Conservation (phyloP, 2,797 vertebrate species). For the Apogon hyalosoma region DNA sequence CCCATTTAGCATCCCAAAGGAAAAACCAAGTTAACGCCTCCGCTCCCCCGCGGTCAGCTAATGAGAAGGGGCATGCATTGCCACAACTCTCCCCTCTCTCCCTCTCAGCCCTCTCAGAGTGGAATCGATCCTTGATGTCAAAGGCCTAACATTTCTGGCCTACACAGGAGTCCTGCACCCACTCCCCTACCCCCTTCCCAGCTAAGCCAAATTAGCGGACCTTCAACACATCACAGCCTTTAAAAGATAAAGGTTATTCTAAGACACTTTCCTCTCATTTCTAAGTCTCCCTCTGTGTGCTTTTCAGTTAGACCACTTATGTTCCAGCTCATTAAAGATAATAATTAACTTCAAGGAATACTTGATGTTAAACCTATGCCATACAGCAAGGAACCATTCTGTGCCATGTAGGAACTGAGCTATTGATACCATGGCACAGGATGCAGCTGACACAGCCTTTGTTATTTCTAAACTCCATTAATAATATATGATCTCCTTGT, state of each 20-base stretch:
- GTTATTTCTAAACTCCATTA: slow-evolving; percentile 78
- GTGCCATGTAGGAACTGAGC: slow-evolving; percentile 45
- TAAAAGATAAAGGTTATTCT: slow-evolving; percentile 43
- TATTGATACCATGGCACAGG: slow-evolving; percentile 66
- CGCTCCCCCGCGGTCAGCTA: slow-evolving; percentile 71
- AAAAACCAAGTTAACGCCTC: slow-evolving; percentile 74
- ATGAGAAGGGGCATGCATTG: slow-evolving; percentile 74
- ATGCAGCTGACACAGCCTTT: slow-evolving; percentile 73
- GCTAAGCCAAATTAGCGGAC: slow-evolving; percentile 70
- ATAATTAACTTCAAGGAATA: slow-evolving; percentile 20
- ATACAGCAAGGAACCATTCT: slow-evolving; percentile 40
- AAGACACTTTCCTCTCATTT: slow-evolving; percentile 16
- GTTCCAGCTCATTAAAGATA: slow-evolving; percentile 18
- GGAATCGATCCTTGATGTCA: slow-evolving; percentile 82
- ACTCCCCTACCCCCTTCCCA: slow-evolving; percentile 25
- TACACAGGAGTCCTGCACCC: slow-evolving; percentile 50
- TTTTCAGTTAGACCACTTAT: slow-evolving; percentile 16
- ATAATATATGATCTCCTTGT: slow-evolving; percentile 79
- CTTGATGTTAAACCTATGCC: slow-evolving; percentile 29
- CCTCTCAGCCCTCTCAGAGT: slow-evolving; percentile 55
- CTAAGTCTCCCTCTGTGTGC: background rate
- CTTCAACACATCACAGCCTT: slow-evolving; percentile 52
- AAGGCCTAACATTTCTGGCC: slow-evolving; percentile 77
- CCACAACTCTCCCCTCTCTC: slow-evolving; percentile 53
- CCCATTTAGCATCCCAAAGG: slow-evolving; percentile 71